Conservation (phyloP, 2,113 vertebrate species). For the Petromus typicus region DNA sequence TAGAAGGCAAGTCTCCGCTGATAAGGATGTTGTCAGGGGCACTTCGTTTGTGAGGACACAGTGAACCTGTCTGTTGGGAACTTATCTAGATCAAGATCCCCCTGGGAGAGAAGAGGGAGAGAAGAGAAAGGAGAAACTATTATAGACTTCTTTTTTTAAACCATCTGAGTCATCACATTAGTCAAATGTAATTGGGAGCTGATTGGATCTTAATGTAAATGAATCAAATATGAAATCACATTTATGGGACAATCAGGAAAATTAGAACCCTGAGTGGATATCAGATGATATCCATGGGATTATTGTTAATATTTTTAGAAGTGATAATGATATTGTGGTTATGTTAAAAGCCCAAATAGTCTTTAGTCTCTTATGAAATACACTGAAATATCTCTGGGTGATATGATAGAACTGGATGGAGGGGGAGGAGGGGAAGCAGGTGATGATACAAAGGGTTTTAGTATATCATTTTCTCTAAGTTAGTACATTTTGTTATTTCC, state of each 20-base stretch:
- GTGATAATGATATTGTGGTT: not conserved
- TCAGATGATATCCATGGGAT: constrained; percentile 7
- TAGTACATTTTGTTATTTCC: not conserved
- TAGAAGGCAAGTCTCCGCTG: not conserved
- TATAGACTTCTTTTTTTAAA: not conserved
- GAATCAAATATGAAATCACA: constrained; percentile 18
- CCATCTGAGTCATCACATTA: not conserved
- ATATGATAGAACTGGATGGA: not conserved
- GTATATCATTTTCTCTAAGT: constrained; percentile 22
- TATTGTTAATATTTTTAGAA: constrained; percentile 42
- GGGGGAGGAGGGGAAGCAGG: not conserved
- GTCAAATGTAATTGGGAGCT: constrained; percentile 33
- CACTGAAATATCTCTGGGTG: not conserved
- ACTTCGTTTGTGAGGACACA: not conserved
- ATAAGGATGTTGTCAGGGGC: not conserved
- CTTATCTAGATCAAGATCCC: not conserved
- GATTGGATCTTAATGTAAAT: constrained; percentile 39
- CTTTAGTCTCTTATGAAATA: constrained; percentile 51
- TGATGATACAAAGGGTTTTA: not conserved
- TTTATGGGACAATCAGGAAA: constrained; percentile 29
- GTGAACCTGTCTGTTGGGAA: not conserved
- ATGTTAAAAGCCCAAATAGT: not conserved
- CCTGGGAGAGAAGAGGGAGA: not conserved
- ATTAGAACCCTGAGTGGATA: not conserved
- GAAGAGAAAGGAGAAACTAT: not conserved